Evolutionary conservation across 2,797 vertebrate genomes (phyloP), one percentile per base, ranked within the genome.

Genomic region (Fratercula arctica): DNA sequence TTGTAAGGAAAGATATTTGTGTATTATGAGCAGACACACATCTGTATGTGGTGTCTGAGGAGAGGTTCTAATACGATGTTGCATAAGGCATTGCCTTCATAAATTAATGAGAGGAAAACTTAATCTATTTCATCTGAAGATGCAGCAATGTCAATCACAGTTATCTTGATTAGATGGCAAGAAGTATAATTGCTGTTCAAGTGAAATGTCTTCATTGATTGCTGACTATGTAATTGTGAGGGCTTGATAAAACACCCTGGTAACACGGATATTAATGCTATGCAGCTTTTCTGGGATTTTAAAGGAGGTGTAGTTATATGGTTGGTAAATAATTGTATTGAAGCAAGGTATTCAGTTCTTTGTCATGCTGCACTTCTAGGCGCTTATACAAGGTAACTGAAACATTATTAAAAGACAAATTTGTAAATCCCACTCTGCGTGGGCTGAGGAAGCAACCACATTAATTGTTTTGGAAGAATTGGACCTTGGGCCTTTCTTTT

Each of bases 111-210:
- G 23, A n/a, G 25, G 21, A 17, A 90, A 94, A 68, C 24, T 56
- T 35, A 73, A 50, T 78, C 20, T 72, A 6, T 70, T 89, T 79
- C 17, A n/a, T 83, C 57, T 80, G 57, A 85, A 83, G 75, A 51
- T 54, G 11, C 20, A 84, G 33, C 50, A 93, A 63, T 69, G 92
- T 89, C 90, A 94, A 33, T 89, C 92, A 79, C 20, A 17, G 46
- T 80, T 91, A 54, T 46, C 79, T 85, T 96, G 93, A 96, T 96
- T 95, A 91, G 82, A 78, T 33, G 19, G 20, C 56, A 92, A 91
- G 89, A 77, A 69, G 16, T 39, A 37, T 94, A 95, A 95, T 92
- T 96, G 66, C 84, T 74, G 18, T 69, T 95, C 19, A 25, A 87
- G 48, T 53, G n/a, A 83, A 63, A 90, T 17, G 28, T 69, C 72